Evolutionary conservation across 1,140 invertebrate genomes (phyloP).

Genomic region (Helicoverpa armigera): DNA sequence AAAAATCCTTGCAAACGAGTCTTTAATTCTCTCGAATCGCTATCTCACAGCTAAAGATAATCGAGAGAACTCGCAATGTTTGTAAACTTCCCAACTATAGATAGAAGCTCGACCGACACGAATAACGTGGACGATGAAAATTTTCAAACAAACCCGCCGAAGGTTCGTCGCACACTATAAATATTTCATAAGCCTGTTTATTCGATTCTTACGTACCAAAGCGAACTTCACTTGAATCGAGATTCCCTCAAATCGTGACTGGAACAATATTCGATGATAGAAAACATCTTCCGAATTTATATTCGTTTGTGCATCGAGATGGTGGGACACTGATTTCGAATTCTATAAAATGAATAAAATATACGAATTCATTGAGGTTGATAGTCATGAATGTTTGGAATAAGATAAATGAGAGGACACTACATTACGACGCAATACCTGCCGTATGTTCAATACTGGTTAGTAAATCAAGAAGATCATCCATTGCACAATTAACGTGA

Average conservation of each 20-base stretch:
- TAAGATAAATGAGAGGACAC: not conserved
- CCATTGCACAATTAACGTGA: too few relatives aligned
- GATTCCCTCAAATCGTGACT: conserved; percentile 52
- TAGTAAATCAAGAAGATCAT: too few relatives aligned
- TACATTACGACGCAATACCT: not conserved
- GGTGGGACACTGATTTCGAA: conserved; percentile 33
- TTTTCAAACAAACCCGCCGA: conserved; percentile 13
- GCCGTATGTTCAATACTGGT: too few relatives aligned
- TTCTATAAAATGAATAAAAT: conserved; percentile 44
- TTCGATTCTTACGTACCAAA: conserved; percentile 49
- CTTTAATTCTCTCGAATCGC: conserved; percentile 1
- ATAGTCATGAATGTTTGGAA: not conserved
- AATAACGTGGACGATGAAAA: conserved; percentile 7
- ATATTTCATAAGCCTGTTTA: conserved; percentile 58
- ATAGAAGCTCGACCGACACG: not conserved
- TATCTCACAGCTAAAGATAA: conserved; percentile 1
- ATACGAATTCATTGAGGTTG: not conserved
- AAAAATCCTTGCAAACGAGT: not conserved
- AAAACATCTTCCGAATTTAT: conserved; percentile 54
- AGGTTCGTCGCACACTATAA: conserved; percentile 46
- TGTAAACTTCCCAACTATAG: conserved; percentile 1
- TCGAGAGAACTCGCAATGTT: not conserved
- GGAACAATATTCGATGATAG: conserved; percentile 47
- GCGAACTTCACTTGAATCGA: conserved; percentile 51
- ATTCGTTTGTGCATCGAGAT: conserved; percentile 19